Conservation (phyloP, 1,140 invertebrate species). For the Megalonaias nervosa region DNA sequence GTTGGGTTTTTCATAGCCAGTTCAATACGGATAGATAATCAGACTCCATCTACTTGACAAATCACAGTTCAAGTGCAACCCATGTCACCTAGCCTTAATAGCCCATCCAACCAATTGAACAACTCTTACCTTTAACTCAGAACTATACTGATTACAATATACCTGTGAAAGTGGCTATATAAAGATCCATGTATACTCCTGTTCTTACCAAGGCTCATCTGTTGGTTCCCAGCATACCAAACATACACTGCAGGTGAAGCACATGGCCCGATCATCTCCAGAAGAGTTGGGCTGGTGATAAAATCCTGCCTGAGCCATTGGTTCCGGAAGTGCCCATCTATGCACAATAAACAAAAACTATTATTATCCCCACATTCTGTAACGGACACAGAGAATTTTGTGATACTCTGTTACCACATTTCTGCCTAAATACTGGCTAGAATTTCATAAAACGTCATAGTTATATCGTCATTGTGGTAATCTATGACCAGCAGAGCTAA, state of each 20-base stretch:
- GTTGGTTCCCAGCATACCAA: constrained; percentile 96
- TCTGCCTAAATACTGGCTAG: background rate
- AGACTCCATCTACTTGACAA: background rate
- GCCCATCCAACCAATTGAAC: no score
- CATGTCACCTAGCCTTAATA: no score
- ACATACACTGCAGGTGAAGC: constrained; percentile 94
- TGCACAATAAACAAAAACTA: constrained; percentile 36
- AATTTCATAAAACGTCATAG: background rate
- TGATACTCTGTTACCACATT: background rate
- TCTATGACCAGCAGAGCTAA: no score
- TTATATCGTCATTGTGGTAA: no score
- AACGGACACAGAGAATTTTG: background rate
- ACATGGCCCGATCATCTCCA: constrained; percentile 94
- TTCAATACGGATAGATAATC: no score
- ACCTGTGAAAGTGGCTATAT: background rate
- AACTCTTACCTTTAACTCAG: no score
- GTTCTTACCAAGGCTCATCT: constrained; percentile 86
- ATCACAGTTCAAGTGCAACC: background rate
- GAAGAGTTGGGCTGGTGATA: constrained; percentile 92
- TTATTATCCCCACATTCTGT: background rate
- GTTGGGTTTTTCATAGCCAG: no score
- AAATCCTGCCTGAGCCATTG: constrained; percentile 97
- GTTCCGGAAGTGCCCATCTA: constrained; percentile 93
- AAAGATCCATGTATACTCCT: background rate
- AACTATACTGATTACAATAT: background rate